A percentile compares a stretch with the other conserved stretches of the same genome.
Conservation (phyloP, 1,140 invertebrate genomes). For the Melipona quadrifasciata region DNA sequence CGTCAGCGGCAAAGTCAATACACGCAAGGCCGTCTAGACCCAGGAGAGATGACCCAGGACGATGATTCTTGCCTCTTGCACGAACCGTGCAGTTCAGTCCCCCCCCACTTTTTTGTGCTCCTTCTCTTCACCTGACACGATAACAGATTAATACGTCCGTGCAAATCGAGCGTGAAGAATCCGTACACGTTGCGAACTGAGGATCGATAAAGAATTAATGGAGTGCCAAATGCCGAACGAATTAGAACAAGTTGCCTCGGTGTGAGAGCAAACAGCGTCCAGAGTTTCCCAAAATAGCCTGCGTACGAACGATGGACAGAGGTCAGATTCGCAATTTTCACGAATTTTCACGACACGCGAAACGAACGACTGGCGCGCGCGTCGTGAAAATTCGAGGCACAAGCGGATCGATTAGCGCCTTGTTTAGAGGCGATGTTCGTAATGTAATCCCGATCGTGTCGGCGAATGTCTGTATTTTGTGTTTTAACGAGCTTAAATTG, state of each 20-base stretch:
- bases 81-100: background rate
- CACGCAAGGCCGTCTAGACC: constrained; percentile 43
- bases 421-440: constrained; percentile 16
- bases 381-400: constrained; percentile 26
- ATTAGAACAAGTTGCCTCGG: constrained; percentile 14
- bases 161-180: constrained; percentile 7
- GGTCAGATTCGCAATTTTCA: constrained; percentile 28
- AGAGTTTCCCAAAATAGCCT: constrained; percentile 46
- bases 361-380: constrained; percentile 25
- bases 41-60: constrained; percentile 22
- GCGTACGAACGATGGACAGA: constrained; percentile 40
- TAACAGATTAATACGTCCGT: constrained; percentile 41
- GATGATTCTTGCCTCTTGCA: background rate
- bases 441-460: constrained; percentile 19
- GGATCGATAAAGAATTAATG: constrained; percentile 51
- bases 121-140: background rate
- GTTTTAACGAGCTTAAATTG: constrained; percentile 33
- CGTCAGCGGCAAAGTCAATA: constrained; percentile 50
- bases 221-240: background rate
- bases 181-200: background rate
- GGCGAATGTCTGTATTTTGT: constrained; percentile 19
- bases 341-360: constrained; percentile 28
- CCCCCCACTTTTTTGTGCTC: background rate
- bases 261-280: constrained; percentile 37
- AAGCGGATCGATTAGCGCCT: constrained; percentile 6